A percentile compares a stretch with the other conserved stretches of the same genome.
Conservation (phyloP, 2,888 invertebrate genomes). For the Orchesella flavescens region DNA sequence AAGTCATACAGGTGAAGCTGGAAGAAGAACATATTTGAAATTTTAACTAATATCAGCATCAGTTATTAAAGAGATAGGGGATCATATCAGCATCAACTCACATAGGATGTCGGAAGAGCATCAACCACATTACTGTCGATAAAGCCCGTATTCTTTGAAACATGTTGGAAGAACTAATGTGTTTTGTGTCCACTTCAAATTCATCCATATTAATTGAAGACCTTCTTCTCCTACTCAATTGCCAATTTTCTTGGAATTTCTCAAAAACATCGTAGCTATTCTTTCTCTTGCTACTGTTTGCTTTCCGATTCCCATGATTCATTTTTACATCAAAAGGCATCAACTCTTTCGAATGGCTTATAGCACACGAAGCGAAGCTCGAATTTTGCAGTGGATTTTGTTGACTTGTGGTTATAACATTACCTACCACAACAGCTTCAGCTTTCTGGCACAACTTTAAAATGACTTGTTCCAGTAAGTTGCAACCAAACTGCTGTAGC, state of each 20-base stretch:
- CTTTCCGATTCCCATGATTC: no score
- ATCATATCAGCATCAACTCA: constrained; percentile 39
- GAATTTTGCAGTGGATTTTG: neutral
- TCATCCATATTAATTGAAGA: constrained; percentile 10
- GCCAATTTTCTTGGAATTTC: constrained; percentile 34
- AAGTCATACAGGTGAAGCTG: constrained; percentile 37
- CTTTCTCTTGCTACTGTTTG: constrained; percentile 15
- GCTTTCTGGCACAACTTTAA: constrained; percentile 80
- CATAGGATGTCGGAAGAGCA: constrained; percentile 43
- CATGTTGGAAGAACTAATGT: neutral
- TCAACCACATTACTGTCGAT: constrained; percentile 41
- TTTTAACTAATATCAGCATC: constrained; percentile 33
- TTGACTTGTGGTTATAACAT: neutral
- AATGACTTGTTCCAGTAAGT: constrained; percentile 92
- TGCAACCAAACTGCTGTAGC: constrained; percentile 86
- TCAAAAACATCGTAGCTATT: constrained; percentile 45
- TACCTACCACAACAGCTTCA: neutral
- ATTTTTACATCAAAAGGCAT: neutral
- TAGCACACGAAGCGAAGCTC: neutral
- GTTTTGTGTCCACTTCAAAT: neutral
- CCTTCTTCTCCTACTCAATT: neutral
- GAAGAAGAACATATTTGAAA: no score
- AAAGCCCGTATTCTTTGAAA: neutral
- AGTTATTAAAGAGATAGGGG: constrained; percentile 40
- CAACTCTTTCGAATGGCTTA: no score